Evolutionary conservation across 2,113 vertebrate species (phyloP).

Genomic region (Anser cygnoides): DNA sequence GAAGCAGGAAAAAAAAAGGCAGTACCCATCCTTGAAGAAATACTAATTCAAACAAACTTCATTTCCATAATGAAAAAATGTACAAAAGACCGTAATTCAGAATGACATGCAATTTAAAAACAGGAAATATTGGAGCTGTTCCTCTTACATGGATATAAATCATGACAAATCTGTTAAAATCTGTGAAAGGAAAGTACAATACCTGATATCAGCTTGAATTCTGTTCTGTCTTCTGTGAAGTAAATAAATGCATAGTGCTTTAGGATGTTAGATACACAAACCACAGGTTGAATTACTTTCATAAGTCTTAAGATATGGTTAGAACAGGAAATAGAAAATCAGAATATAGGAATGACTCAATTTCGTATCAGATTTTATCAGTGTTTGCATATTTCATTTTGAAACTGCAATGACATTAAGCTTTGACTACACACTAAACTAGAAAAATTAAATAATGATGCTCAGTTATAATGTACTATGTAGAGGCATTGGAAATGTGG

Average conservation of each 20-base stretch:
- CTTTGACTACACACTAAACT: not conserved
- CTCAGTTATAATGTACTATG: not conserved
- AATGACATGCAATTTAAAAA: not conserved
- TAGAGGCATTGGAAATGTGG: not conserved
- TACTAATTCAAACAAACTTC: not conserved
- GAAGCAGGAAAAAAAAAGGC: not conserved
- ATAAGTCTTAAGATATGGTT: not conserved
- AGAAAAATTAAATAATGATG: not conserved
- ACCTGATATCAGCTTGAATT: not conserved
- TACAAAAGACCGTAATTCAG: not conserved
- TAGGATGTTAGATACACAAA: not conserved
- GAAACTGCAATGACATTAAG: not conserved
- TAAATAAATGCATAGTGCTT: not conserved
- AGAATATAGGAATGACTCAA: not conserved
- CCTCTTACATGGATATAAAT: not conserved
- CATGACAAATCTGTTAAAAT: not conserved
- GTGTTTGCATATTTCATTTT: not conserved
- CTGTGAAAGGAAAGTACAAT: not conserved
- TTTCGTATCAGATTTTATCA: not conserved
- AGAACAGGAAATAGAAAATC: not conserved
- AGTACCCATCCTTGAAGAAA: not conserved
- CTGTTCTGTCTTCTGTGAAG: not conserved
- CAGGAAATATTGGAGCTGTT: not conserved
- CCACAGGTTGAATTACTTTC: accelerated
- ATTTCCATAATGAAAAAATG: not conserved